These are phyloP conservation scores for Meteorus cinctellus DNA, from an alignment of 2,888 invertebrate species.

Conservation along the genomic window DNA sequence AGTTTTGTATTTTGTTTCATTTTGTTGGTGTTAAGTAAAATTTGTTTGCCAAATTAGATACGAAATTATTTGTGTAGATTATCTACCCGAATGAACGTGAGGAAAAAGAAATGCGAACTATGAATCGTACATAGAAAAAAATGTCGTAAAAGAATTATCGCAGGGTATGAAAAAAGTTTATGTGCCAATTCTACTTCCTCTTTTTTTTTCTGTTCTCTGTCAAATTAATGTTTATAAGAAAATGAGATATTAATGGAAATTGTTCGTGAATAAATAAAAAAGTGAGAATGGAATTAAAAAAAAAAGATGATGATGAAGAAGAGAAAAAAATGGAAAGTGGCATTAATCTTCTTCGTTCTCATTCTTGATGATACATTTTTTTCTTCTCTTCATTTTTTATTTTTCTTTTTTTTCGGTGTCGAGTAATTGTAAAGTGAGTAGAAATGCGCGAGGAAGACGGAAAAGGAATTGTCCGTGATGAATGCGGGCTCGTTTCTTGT, in stretches of 20 bases:
- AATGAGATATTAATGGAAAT: background rate
- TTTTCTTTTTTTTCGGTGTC: background rate
- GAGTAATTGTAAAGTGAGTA: slow-evolving; percentile 17
- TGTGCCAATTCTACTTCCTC: background rate
- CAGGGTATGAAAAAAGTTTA: background rate
- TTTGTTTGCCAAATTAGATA: no score
- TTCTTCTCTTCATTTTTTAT: background rate
- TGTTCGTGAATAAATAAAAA: background rate
- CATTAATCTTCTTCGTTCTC: background rate
- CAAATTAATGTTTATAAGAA: background rate
- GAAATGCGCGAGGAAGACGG: slow-evolving; percentile 5
- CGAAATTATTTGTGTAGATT: background rate
- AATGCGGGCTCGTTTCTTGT: background rate
- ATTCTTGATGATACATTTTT: background rate
- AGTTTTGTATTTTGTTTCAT: no score
- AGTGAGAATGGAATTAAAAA: background rate
- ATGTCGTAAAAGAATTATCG: background rate
- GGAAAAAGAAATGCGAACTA: background rate
- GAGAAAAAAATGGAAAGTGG: slow-evolving; percentile 13
- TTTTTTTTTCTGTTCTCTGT: background rate
- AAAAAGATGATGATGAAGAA: slow-evolving; percentile 17
- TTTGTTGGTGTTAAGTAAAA: no score
- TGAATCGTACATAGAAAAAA: background rate
- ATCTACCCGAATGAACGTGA: background rate
- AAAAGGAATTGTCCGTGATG: slow-evolving; percentile 8